Conservation (phyloP, 53 echinoderm and acorn worm genomes). For the Patiria pectinifera region DNA sequence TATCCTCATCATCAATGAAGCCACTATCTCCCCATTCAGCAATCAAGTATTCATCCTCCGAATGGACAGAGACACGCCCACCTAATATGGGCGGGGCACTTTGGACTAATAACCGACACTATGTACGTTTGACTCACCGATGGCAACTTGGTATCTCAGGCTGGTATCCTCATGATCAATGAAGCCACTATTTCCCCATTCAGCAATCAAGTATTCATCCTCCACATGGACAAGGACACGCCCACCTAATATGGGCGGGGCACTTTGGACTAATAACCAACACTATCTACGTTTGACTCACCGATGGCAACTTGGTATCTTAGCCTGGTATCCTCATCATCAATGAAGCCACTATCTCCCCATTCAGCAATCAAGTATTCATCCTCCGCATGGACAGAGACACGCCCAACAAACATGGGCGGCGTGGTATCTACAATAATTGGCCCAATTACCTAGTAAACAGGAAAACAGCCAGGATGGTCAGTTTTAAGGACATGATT, state of each 20-base stretch:
- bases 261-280: no score
- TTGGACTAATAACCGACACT: no score
- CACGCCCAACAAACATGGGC: slow-evolving; percentile 15
- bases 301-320: slow-evolving; percentile 25
- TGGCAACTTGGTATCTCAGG: slow-evolving; percentile 32
- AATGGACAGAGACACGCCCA: no score
- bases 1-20: no score
- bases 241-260: slow-evolving; percentile 38
- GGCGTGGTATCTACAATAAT: slow-evolving; percentile 1
- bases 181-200: slow-evolving; percentile 32
- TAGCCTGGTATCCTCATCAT: slow-evolving; percentile 9
- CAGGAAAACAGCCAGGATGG: neutral
- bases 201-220: neutral
- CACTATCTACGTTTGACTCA: no score
- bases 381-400: slow-evolving; percentile 3
- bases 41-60: no score
- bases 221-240: slow-evolving; percentile 6
- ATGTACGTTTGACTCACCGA: neutral
- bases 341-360: slow-evolving; percentile 31
- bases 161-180: neutral
- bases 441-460: slow-evolving; percentile 17
- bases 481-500: neutral
- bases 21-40: no score
- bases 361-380: slow-evolving; percentile 30
- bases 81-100: no score